Base-by-base conservation (phyloP, 2,888 invertebrate species). In the Dasysyrphus tricinctus region DNA sequence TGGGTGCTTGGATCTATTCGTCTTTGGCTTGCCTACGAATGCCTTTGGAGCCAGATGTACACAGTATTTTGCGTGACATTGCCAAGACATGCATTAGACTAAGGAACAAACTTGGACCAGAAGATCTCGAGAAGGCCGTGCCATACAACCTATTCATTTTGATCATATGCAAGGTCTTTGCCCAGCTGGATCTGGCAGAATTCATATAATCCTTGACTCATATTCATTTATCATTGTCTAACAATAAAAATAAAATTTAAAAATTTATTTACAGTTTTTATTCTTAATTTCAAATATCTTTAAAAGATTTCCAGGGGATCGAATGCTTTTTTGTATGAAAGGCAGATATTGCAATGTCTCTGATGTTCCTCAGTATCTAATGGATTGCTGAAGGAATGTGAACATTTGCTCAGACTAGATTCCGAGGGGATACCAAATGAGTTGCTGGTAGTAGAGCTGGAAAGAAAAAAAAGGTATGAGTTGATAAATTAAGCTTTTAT, bases 1-100 rank as follows among this genome's bases (percentile, higher is more conserved):
- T 92, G 2, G 91, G 91, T 1, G 89, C 89, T 11, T 93, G 93
- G 93, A 84, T 92, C 1, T 93, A 93, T 88, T 90, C 91, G 4
- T 89, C 90, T 1, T 80, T 93, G 29, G 90, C 90, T 16, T 92
- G 92, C 44, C 88, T 93, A 3, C 91, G 91, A 56, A 80, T 92
- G 67, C 93, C 93, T 1, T 80, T 93, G 63, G 91, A 92, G 77
- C 92, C 93, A 3, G 88, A 91, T 78, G 90, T 92, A 3, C 91
- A 91, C 51, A 92, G 91, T 80, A 89, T 90, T 0, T 80, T 93
- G 54, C 89, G 93, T 0, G 89, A 90, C 16, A 91, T 93, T 54
- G 92, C 91, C 0, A 91, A 91, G 59, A 88, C 89, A 16, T 92
- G 91, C 88, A 90, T 92, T 54, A 81, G 89, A 16, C 77, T 91